These are phyloP conservation scores for Stomatorhinus ivindoensis DNA, from an alignment of 2,113 vertebrate genomes.

Conservation along the genomic window DNA sequence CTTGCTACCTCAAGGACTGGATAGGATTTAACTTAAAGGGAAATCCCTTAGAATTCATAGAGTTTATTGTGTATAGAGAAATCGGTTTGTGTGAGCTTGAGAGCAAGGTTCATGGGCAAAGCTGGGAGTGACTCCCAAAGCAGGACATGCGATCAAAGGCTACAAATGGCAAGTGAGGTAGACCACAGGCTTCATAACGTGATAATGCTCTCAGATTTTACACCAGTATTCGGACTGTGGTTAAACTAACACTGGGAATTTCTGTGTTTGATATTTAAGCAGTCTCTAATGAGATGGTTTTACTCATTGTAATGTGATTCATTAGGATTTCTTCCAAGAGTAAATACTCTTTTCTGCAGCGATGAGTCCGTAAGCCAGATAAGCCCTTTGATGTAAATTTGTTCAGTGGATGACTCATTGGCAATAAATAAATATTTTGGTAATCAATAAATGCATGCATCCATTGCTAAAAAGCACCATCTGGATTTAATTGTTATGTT, in stretches of 20 bases:
- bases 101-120: background rate
- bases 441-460: background rate
- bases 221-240: background rate
- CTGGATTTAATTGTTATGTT: background rate
- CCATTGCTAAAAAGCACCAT: background rate
- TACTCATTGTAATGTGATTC: background rate
- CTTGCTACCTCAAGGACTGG: background rate
- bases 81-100: background rate
- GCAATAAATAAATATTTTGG: background rate
- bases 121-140: background rate
- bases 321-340: background rate
- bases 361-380: background rate
- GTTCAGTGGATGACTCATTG: background rate
- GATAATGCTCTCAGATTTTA: background rate
- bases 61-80: background rate
- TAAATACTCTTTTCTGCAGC: background rate
- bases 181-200: background rate
- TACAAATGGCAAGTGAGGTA: background rate
- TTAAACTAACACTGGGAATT: background rate
- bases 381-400: background rate
- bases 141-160: background rate
- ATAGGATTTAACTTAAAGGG: background rate
- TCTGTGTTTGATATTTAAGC: background rate
- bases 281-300: background rate
- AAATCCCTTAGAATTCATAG: background rate